Base-by-base conservation (phyloP, 2,888 invertebrate genomes). In the Torymus auratus region DNA sequence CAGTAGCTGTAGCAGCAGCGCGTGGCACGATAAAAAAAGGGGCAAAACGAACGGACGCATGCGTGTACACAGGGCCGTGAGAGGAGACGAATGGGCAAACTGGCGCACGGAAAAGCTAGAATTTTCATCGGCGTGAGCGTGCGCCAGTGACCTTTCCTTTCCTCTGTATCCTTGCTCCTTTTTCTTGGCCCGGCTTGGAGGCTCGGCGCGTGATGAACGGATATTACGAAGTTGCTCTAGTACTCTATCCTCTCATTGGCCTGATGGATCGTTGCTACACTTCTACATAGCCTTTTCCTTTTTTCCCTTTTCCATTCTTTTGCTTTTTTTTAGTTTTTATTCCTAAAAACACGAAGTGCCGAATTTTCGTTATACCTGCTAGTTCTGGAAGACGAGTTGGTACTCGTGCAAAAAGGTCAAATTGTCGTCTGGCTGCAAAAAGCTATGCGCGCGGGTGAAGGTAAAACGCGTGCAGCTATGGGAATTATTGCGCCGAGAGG, bases 201-300 rank as follows among this genome's bases (percentile, higher is more conserved):
- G 10, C 11, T 13, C 41, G 15, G 11, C 12, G 61, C 58, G 55
- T 50, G 77, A 78, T 78, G 69, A 77, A 53, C 78, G 73, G 81
- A 78, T 81, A 70, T 78, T 81, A 78, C 78, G 23, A 61, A 62
- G 61, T 55, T 53, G 60, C 55, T 17, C 41, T 5, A 41, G 41
- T 41, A 41, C 41, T 41, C 7, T 41, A 56, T 20, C 15, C 15
- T 20, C 23, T 50, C 70, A 11, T 20, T 17, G n/a, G 61, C n/a
- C 2, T 74, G 74, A 74, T 78, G 69, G 69, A 78, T 76, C 55
- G 68, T 73, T 55, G 68, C 58, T 53, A 7, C 52, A 13, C 58
- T 61, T 14, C 41, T 41, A 10, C 41, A 41, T 41, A 41, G 41
- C 41, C 7, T 41, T 41, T 41, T 41, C 7, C 7, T 41, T 41